Base-by-base conservation (phyloP, 2,888 invertebrate species). In the Autographa gamma region DNA sequence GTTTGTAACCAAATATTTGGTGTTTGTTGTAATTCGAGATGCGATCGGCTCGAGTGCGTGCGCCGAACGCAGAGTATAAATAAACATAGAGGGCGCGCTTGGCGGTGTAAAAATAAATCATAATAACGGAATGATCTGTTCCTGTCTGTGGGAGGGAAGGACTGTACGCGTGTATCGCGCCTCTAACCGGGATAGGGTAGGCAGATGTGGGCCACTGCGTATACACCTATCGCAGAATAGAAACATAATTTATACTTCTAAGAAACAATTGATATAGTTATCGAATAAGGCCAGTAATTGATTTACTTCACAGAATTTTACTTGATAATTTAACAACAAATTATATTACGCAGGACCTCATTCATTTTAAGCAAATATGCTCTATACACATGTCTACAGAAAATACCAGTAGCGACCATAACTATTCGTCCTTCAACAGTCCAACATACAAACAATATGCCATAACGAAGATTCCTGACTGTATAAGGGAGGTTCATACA, bases 1-100 rank as follows among this genome's bases (percentile, higher is more conserved):
- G 81, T 80, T 71, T 79, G 84, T 80, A 84, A 84, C 79, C 62
- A 73, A 85, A 84, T 80, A 85, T 77, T 69, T 60, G 72, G 75
- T 79, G 82, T 79, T 85, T 80, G 71, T 73, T 75, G 81, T 79
- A 85, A 84, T 69, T 67, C 61, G 82, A 84, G 61, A 74, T 71
- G 73, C 64, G 70, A 61, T 58, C 78, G 71, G 63, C 73, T 77
- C 63, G 81, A 66, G 63, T 74, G 75, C 79, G 84, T 69, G 65
- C 82, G 82, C 68, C 52, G 76, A 71, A 74, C 69, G 67, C 59
- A 19, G 71, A 73, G 75, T 85, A 83, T 65, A 85, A 85, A 85
- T 83, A 85, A 85, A 83, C 74, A 83, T 14, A 81, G 83, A 81
- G 80, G 77, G 82, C 79, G 80, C 76, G 69, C 73, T 65, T 54